Percentiles rank a stretch among this genome's conserved stretches.
phyloP scores from a whole-genome alignment of 2,888 invertebrate genomes.

The Pristionchus exspectatus region DNA sequence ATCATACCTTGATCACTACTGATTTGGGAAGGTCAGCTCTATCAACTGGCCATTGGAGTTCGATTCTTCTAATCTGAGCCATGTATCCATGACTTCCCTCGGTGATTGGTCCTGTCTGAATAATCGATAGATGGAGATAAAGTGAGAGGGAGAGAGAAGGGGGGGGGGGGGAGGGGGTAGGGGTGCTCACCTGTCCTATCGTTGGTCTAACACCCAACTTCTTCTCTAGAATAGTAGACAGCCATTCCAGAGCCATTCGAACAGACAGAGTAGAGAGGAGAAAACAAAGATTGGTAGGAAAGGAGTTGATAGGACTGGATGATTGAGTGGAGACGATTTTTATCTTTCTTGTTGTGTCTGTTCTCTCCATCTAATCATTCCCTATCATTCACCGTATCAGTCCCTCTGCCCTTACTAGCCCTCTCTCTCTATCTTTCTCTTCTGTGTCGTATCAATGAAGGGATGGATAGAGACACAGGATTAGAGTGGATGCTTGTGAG shows the following conservation, averaged over 20 bases:
- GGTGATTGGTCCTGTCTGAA: constrained; percentile 10
- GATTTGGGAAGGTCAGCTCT: constrained; percentile 41
- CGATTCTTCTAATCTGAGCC: constrained; percentile 36
- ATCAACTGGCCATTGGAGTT: constrained; percentile 25
- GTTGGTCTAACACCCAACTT: constrained; percentile 21
- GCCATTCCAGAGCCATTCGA: constrained; percentile 1
- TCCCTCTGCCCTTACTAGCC: neutral
- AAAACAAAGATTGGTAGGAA: constrained; percentile 3
- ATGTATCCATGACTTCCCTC: constrained; percentile 54
- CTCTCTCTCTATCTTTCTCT: neutral
- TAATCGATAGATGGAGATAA: neutral
- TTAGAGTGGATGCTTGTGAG: neutral
- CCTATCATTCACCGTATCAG: neutral
- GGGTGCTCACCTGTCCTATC: neutral
- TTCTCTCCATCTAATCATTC: neutral
- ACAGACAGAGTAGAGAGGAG: neutral
- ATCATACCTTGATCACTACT: constrained; percentile 48
- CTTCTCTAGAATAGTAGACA: constrained; percentile 28
- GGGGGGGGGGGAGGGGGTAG: too few species aligned
- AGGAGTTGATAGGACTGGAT: constrained; percentile 28
- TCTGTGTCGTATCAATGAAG: constrained; percentile 13
- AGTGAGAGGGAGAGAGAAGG: neutral
- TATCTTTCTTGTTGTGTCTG: neutral
- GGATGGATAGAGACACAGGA: neutral
- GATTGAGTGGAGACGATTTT: neutral